Evolutionary conservation across 2,888 invertebrate species (phyloP), one percentile per base, ranked within the genome.

Genomic region (Parnassius apollo): DNA sequence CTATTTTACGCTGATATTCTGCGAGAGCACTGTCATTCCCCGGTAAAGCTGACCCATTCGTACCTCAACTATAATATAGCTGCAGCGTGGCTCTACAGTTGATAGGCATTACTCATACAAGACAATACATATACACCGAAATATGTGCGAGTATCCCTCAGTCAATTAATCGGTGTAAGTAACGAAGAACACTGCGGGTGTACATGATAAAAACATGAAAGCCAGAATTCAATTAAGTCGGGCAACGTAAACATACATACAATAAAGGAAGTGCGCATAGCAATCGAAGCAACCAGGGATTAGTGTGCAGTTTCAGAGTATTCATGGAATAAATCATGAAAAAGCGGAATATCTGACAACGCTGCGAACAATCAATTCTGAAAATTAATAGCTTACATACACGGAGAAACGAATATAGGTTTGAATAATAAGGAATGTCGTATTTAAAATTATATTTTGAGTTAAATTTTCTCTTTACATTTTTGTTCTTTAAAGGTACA

Each of bases 151-250:
- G 49, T 48, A 44, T 45, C 53, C 53, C 54, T 62, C 55, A 58
- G 54, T 59, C 62, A 62, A 62, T 58, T 62, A 62, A 62, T 62
- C 62, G 58, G 12, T 50, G 58, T 57, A 62, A 62, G 57, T 62
- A 50, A 62, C 58, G 53, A 35, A 50, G 42, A 9, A 22, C 58
- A 35, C 44, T 18, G 54, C 48, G 46, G 54, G 48, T 12, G 42
- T 46, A 59, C 62, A 50, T 25, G 56, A 63, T 59, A 63, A 59
- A 59, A 63, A 59, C 56, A 63, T 59, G 59, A 58, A 62, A 63
- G 51, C 55, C 51, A 56, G 59, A 52, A 59, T 63, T 63, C 59
- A 63, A 63, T 63, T 63, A 63, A 63, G 42, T 56, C 56, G 52
- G 44, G 50, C 18, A 52, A 51, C 59, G 56, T 63, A 52, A 59